Conservation (phyloP, 2,797 vertebrate genomes). For the Anomalospiza imberbis region DNA sequence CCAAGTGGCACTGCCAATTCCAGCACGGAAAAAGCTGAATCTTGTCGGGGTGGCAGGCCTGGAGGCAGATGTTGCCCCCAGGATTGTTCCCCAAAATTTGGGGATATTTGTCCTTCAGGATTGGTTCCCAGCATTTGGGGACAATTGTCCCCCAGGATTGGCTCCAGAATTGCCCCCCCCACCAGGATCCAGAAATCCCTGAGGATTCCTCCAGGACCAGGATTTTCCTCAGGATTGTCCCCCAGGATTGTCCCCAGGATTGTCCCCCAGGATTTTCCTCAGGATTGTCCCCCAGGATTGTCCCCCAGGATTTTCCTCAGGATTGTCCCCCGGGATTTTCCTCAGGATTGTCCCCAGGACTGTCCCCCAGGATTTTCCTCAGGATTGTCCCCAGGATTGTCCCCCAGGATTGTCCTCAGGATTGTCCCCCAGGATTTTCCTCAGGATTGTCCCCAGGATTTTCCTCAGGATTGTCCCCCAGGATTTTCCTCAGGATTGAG, state of each 20-base stretch:
- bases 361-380: too few relatives aligned
- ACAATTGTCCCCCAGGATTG: not conserved
- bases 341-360: not conserved
- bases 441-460: too few relatives aligned
- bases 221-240: not conserved
- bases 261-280: too few relatives aligned
- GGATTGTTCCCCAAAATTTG: not conserved
- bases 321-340: too few relatives aligned
- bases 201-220: not conserved
- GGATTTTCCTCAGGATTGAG: not conserved
- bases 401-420: too few relatives aligned
- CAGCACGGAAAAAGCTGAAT: not conserved
- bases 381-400: too few relatives aligned
- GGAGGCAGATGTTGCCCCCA: not conserved
- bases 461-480: too few relatives aligned
- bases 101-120: not conserved
- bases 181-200: not conserved
- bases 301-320: not conserved
- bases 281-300: too few relatives aligned
- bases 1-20: not conserved
- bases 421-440: too few relatives aligned
- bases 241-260: too few relatives aligned
- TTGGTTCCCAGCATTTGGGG: not conserved
- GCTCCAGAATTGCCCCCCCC: rapidly evolving
- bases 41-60: not conserved